Percentiles rank a stretch among this genome's conserved stretches.
Conservation (phyloP, 2,113 vertebrate species). For the Calyptomena viridis region DNA sequence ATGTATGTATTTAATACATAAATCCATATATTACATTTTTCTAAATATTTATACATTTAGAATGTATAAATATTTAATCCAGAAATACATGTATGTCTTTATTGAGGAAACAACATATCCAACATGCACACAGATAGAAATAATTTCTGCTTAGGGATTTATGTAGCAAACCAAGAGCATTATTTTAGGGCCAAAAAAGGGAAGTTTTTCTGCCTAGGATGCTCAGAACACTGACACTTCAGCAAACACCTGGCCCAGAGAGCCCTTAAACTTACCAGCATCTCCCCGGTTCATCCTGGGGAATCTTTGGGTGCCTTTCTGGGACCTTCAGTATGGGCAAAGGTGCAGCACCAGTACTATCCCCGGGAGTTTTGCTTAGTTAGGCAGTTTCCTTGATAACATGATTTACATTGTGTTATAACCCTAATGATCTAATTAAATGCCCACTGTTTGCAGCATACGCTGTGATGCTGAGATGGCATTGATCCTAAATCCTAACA, state of each 20-base stretch:
- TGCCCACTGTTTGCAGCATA: background rate
- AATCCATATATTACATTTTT: background rate
- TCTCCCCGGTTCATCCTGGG: background rate
- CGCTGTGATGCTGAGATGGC: rapidly evolving
- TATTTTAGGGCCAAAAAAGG: background rate
- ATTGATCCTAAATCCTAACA: no score
- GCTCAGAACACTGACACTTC: background rate
- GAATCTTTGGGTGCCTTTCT: background rate
- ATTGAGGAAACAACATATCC: background rate
- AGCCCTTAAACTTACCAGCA: background rate
- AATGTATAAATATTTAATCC: background rate
- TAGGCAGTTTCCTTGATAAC: background rate
- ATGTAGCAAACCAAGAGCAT: background rate
- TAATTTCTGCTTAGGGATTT: background rate
- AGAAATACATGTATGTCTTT: background rate
- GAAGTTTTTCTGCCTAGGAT: background rate
- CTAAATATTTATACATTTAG: background rate
- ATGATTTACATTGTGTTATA: background rate
- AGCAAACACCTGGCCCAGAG: background rate
- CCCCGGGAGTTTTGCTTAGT: background rate
- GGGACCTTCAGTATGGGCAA: background rate
- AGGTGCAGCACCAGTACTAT: background rate
- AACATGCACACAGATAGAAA: background rate
- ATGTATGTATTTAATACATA: background rate
- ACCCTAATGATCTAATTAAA: background rate